These are phyloP conservation scores for Gandaritis pyraliata DNA, from an alignment of 2,888 invertebrate species.

Conservation along the genomic window DNA sequence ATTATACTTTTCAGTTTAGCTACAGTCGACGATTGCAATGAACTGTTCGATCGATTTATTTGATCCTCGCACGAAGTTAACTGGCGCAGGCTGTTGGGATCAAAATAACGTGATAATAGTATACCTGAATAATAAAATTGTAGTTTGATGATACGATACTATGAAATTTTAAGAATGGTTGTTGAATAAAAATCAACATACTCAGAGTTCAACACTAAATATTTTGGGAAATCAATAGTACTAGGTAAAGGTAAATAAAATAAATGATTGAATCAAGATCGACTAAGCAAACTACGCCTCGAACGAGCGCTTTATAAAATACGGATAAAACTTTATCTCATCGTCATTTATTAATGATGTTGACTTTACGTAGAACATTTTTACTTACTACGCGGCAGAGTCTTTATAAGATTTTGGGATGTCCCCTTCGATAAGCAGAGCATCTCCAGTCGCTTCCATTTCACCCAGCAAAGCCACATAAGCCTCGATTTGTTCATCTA, in stretches of 20 bases:
- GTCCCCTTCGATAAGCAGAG: conserved; percentile 58
- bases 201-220: too few species aligned
- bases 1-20: conserved; percentile 57
- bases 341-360: too few species aligned
- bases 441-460: conserved; percentile 67
- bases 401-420: conserved; percentile 67
- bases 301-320: too few species aligned
- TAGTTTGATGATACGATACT: too few species aligned
- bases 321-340: too few species aligned
- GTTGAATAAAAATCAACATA: too few species aligned
- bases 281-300: too few species aligned
- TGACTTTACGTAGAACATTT: too few species aligned
- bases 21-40: conserved; percentile 50
- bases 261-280: too few species aligned
- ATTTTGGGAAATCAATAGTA: too few species aligned
- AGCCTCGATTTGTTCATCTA: conserved; percentile 68
- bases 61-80: conserved; percentile 62
- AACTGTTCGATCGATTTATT: conserved; percentile 50
- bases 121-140: not conserved
- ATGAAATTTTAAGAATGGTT: too few species aligned
- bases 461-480: conserved; percentile 65
- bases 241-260: too few species aligned
- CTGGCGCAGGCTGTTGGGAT: conserved; percentile 56
- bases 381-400: conserved; percentile 66
- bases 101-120: not conserved